A percentile compares a stretch with the other conserved stretches of the same genome.
These are phyloP conservation scores for Ardeotis arabs DNA, from an alignment of 2,113 vertebrate genomes.

Conservation along the genomic window DNA sequence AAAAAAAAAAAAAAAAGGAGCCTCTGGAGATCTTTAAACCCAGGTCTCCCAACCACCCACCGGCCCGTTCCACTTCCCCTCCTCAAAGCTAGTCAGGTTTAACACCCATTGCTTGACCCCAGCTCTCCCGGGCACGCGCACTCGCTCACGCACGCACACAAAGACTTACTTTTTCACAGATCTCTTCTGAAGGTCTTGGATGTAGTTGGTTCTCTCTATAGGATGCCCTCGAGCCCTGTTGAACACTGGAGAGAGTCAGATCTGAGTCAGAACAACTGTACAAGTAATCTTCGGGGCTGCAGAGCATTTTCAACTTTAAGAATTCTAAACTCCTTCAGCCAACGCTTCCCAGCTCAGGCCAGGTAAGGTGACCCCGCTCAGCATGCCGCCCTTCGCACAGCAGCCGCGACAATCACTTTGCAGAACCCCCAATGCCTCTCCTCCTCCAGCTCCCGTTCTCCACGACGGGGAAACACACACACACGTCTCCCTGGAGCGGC, in stretches of 20 bases:
- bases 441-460: background rate
- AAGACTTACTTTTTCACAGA: conserved; percentile 72
- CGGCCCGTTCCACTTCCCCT: background rate
- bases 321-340: background rate
- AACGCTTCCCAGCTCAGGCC: accelerated
- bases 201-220: conserved; percentile 90
- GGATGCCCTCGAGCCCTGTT: conserved; percentile 84
- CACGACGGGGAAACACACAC: accelerated
- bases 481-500: background rate
- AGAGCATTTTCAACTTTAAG: background rate
- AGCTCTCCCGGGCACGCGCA: background rate
- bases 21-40: background rate
- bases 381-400: accelerated
- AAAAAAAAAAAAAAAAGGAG: too few species aligned
- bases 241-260: conserved; percentile 78
- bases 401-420: too few species aligned
- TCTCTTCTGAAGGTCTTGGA: conserved; percentile 80
- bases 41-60: background rate
- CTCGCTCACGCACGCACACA: too few species aligned
- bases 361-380: background rate
- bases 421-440: background rate
- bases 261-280: background rate
- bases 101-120: background rate
- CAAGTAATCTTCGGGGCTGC: too few species aligned
- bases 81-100: background rate